phyloP scores from a whole-genome alignment of 2,888 invertebrate genomes.

The Drosophila atripex region DNA sequence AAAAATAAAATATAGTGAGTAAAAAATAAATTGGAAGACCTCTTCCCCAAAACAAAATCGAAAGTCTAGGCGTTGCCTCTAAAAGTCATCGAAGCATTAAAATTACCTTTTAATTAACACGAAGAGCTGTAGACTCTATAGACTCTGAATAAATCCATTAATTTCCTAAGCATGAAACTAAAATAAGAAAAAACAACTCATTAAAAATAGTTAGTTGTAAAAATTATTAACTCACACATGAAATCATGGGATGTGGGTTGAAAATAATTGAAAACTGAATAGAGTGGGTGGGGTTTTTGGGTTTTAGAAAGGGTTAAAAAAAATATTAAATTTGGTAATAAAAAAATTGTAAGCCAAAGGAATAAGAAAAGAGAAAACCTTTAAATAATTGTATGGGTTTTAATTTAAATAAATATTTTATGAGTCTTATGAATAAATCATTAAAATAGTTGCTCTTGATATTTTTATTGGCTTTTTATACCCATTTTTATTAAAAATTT shows the following conservation, averaged over 20 bases:
- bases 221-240: slow-evolving; percentile 8
- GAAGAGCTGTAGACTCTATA: slow-evolving; percentile 21
- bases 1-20: background rate
- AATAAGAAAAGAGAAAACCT: background rate
- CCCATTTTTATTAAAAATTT: no score
- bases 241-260: background rate
- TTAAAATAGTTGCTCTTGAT: no score
- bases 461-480: no score
- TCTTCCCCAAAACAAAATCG: slow-evolving; percentile 19
- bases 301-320: background rate
- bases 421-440: no score
- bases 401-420: no score
- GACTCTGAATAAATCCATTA: slow-evolving; percentile 39
- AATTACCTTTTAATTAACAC: slow-evolving; percentile 70
- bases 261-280: background rate
- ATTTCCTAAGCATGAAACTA: slow-evolving; percentile 28
- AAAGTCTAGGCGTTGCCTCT: slow-evolving; percentile 47
- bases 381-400: no score
- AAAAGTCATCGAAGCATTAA: slow-evolving; percentile 54
- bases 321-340: background rate
- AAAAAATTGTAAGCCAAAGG: no score
- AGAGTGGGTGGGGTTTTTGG: background rate
- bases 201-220: background rate
- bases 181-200: background rate
- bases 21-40: slow-evolving; percentile 18